These are phyloP conservation scores for Oxytorus armatus DNA, from an alignment of 2,888 invertebrate species.

Conservation along the genomic window DNA sequence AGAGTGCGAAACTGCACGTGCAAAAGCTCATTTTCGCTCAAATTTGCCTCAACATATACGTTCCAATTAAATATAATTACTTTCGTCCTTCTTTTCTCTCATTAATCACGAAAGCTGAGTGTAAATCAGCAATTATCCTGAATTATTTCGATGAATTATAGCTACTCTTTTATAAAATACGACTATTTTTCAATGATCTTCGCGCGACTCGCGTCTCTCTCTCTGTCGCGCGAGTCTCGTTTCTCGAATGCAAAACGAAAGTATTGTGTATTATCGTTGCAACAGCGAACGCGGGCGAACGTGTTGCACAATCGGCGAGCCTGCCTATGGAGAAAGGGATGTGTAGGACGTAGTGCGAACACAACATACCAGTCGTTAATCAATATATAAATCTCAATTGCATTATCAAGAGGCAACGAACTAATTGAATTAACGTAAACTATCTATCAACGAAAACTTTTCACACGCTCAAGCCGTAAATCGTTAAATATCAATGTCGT, in stretches of 20 bases:
- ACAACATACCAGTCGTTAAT: slow-evolving; percentile 40
- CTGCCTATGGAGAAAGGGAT: slow-evolving; percentile 21
- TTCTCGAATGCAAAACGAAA: not conserved
- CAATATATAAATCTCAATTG: slow-evolving; percentile 20
- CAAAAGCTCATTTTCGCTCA: slow-evolving; percentile 24
- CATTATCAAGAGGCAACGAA: not conserved
- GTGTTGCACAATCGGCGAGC: slow-evolving; percentile 30
- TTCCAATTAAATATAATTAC: not conserved
- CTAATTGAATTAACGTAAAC: slow-evolving; percentile 14
- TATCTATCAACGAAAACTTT: slow-evolving; percentile 6
- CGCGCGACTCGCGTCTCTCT: slow-evolving; percentile 16
- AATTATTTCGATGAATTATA: slow-evolving; percentile 39
- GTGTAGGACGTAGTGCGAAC: slow-evolving; percentile 49
- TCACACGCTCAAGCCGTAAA: not conserved
- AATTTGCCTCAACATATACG: not conserved
- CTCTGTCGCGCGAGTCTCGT: not conserved
- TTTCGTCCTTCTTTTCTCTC: slow-evolving; percentile 4
- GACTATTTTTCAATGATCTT: slow-evolving; percentile 33
- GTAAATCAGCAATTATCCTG: slow-evolving; percentile 52
- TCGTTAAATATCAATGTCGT: not conserved
- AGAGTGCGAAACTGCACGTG: not conserved
- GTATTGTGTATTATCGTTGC: not conserved
- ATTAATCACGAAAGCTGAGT: slow-evolving; percentile 28
- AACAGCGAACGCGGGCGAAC: slow-evolving; percentile 8
- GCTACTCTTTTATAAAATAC: slow-evolving; percentile 28